Conservation (phyloP, 1,140 invertebrate species). For the Drosophila parabipectinata region DNA sequence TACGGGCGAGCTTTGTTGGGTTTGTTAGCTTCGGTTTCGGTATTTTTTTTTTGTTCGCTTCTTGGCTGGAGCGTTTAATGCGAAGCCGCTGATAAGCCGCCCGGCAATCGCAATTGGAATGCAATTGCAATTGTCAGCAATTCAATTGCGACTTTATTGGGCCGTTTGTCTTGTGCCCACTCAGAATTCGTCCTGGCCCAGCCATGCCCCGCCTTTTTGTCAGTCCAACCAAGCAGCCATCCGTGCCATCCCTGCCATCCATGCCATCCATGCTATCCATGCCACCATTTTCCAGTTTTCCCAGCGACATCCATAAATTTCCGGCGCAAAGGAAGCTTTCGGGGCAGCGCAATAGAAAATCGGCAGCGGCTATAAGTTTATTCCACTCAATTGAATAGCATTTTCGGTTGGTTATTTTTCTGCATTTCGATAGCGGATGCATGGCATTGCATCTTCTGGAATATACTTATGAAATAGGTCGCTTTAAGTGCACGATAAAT, state of each 20-base stretch:
- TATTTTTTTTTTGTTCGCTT: background rate
- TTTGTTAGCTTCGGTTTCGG: background rate
- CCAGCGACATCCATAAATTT: constrained; percentile 62
- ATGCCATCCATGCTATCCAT: background rate
- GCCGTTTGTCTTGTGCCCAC: constrained; percentile 27
- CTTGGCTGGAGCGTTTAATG: constrained; percentile 21
- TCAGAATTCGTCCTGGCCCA: background rate
- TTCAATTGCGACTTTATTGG: constrained; percentile 71
- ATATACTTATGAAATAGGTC: constrained; percentile 1
- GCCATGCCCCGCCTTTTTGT: background rate
- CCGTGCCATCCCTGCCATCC: background rate
- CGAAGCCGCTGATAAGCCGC: constrained; percentile 34
- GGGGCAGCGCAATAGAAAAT: constrained; percentile 46
- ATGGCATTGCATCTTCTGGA: constrained; percentile 22
- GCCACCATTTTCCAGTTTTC: background rate
- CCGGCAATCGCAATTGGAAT: constrained; percentile 46
- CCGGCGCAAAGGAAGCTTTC: constrained; percentile 7
- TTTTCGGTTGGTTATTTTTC: constrained; percentile 45
- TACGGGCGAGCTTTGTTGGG: background rate
- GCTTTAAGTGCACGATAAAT: constrained; percentile 24
- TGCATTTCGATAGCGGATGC: constrained; percentile 14
- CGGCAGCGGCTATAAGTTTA: constrained; percentile 66
- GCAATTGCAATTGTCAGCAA: constrained; percentile 68
- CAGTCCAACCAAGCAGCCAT: too few species aligned
- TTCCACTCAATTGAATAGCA: constrained; percentile 80